Percentiles rank a stretch among this genome's conserved stretches.
phyloP scores from a whole-genome alignment of 2,797 vertebrate species.

The Dermochelys coriacea region DNA sequence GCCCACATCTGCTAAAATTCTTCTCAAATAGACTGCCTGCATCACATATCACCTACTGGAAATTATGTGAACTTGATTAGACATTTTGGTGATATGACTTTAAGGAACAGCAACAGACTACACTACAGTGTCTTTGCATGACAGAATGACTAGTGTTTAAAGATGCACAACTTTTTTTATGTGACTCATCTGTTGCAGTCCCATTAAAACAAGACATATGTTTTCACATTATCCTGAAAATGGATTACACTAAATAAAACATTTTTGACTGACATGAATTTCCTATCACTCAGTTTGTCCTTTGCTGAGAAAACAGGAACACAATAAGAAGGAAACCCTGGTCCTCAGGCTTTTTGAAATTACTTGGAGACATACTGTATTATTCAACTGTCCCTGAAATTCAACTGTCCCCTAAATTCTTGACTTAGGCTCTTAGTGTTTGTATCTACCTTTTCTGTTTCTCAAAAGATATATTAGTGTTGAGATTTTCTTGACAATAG shows the following conservation, averaged over 20 bases:
- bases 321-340: constrained; percentile 27
- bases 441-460: background rate
- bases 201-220: constrained; percentile 71
- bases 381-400: background rate
- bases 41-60: background rate
- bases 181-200: constrained; percentile 66
- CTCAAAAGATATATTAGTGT: constrained; percentile 3
- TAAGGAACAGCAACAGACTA: background rate
- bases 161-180: constrained; percentile 43
- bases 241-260: constrained; percentile 75
- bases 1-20: background rate
- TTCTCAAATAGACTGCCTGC: constrained; percentile 6
- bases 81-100: constrained; percentile 21
- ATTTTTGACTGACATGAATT: constrained; percentile 74
- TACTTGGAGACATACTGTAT: background rate
- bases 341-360: constrained; percentile 31
- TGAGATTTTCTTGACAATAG: background rate
- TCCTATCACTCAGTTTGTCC: constrained; percentile 73
- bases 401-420: background rate
- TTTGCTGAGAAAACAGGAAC: constrained; percentile 70
- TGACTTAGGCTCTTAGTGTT: background rate
- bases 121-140: constrained; percentile 20
- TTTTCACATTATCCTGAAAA: constrained; percentile 72
- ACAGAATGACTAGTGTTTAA: constrained; percentile 27
- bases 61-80: constrained; percentile 28